Percentiles rank a stretch among this genome's conserved stretches.
These are phyloP conservation scores for Rhabdomys dilectus DNA, from an alignment of 2,113 vertebrate species.

Conservation along the genomic window DNA sequence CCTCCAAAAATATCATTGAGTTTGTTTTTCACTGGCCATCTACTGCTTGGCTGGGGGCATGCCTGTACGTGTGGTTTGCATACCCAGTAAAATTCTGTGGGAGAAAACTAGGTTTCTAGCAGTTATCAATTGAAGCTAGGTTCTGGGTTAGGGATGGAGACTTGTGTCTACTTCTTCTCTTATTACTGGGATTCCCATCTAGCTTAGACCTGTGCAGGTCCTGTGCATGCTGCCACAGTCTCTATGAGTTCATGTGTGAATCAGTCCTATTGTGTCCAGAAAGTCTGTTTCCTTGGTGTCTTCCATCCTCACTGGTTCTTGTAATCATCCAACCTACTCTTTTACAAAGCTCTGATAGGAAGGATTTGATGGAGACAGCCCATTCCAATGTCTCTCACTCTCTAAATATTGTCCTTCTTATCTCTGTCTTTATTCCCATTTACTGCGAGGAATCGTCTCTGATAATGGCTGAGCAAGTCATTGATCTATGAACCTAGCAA, in stretches of 20 bases:
- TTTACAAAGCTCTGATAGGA: background rate
- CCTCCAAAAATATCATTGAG: background rate
- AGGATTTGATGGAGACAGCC: background rate
- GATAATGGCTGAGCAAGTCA: background rate
- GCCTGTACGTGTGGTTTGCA: background rate
- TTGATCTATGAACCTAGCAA: background rate
- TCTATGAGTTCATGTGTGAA: background rate
- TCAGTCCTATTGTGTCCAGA: background rate
- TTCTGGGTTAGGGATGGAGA: background rate
- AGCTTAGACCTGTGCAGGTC: background rate
- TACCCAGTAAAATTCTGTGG: background rate
- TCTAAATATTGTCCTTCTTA: background rate
- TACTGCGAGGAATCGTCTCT: background rate
- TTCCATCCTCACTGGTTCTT: background rate
- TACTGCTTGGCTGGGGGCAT: background rate
- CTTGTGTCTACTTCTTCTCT: background rate
- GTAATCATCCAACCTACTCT: background rate
- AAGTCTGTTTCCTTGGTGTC: background rate
- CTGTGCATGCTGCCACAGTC: background rate
- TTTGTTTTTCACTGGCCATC: background rate
- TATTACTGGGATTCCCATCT: background rate
- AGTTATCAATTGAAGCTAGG: background rate
- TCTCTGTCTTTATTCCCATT: background rate
- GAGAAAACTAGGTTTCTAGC: background rate
- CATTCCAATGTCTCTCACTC: background rate